Percentiles rank a stretch among this genome's conserved stretches.
phyloP scores from a whole-genome alignment of 2,113 vertebrate species.

The Daphoenositta chrysoptera region DNA sequence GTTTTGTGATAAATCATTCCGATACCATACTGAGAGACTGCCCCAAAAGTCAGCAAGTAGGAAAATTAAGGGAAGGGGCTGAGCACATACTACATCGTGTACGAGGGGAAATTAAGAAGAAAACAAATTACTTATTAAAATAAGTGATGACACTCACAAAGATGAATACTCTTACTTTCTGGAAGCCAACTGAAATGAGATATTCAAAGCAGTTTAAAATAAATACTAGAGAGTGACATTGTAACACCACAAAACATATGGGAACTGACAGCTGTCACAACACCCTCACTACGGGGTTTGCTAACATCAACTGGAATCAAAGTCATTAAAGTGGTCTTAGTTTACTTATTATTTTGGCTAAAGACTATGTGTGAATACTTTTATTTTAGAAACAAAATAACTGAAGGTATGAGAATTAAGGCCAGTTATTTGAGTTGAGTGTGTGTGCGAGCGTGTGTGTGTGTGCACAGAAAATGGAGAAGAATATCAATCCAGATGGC shows the following conservation, averaged over 20 bases:
- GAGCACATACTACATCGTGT: not conserved
- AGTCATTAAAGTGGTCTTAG: not conserved
- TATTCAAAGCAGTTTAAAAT: not conserved
- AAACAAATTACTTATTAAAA: constrained; percentile 24
- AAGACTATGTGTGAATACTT: not conserved
- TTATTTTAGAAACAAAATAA: not conserved
- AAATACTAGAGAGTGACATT: not conserved
- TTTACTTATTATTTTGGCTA: not conserved
- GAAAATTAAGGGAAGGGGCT: not conserved
- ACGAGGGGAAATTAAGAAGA: not conserved
- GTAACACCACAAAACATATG: constrained; percentile 11
- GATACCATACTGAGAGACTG: not conserved
- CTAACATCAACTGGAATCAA: not conserved
- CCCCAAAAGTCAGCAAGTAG: not conserved
- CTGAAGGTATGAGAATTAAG: not conserved
- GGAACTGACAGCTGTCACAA: not conserved
- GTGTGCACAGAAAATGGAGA: not conserved
- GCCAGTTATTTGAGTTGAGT: not conserved
- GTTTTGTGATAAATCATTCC: not conserved
- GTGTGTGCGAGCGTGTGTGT: not conserved
- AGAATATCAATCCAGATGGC: not conserved
- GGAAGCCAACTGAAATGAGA: not conserved
- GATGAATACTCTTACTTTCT: constrained; percentile 17
- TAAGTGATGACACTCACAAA: not conserved
- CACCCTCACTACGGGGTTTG: not conserved